These are phyloP conservation scores for Corvus cornix DNA, from an alignment of 2,113 vertebrate genomes.

Conservation along the genomic window DNA sequence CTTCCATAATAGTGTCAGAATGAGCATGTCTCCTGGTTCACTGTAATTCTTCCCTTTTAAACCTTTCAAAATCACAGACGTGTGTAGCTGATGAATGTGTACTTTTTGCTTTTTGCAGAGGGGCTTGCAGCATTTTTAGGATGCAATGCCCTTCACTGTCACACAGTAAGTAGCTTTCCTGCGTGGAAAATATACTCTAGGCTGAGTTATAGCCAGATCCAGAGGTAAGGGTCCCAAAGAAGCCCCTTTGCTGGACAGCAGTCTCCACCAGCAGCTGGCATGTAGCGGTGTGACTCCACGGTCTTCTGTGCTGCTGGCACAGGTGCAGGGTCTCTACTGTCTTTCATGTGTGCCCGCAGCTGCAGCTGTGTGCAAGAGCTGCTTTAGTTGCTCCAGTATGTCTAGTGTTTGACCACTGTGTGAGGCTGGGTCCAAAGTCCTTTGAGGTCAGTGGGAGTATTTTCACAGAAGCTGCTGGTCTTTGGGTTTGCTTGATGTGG, in stretches of 20 bases:
- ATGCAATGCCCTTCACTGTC: not conserved
- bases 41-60: not conserved
- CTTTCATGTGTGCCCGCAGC: not conserved
- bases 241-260: not conserved
- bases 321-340: not conserved
- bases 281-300: accelerated
- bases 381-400: not conserved
- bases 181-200: not conserved
- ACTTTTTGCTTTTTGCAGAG: not conserved
- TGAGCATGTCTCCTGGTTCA: not conserved
- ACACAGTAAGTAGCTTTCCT: not conserved
- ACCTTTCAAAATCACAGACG: not conserved
- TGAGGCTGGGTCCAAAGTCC: not conserved
- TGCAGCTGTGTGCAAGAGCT: not conserved
- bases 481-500: not conserved
- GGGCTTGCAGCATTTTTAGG: not conserved
- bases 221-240: not conserved
- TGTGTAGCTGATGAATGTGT: not conserved
- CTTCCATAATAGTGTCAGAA: not conserved
- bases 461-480: not conserved
- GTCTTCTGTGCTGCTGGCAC: not conserved
- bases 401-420: not conserved
- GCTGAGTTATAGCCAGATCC: not conserved
- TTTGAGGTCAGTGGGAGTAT: not conserved
- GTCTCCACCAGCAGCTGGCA: not conserved